Percentiles rank a stretch among this genome's conserved stretches.
Conservation (phyloP, 1,140 invertebrate species). For the Atopsyche davidsoni region DNA sequence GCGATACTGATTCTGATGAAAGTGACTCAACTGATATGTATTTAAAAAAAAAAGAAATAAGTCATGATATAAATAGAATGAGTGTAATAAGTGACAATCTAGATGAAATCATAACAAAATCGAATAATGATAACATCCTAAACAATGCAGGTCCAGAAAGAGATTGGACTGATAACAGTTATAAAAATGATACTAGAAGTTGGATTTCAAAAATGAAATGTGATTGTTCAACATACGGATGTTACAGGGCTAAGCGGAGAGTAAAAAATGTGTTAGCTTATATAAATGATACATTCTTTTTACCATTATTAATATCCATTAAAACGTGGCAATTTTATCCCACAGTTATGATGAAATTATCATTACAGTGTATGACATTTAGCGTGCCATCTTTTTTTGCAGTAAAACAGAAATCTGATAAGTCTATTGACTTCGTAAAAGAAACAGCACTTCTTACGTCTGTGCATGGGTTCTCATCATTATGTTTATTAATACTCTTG, state of each 20-base stretch:
- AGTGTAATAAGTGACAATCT: slow-evolving; percentile 45
- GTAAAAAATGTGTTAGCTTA: slow-evolving; percentile 37
- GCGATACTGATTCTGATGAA: slow-evolving; percentile 39
- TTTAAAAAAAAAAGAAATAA: slow-evolving; percentile 35
- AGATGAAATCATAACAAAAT: slow-evolving; percentile 42
- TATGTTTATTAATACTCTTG: slow-evolving; percentile 40
- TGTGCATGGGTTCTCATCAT: slow-evolving; percentile 42
- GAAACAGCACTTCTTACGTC: slow-evolving; percentile 42
- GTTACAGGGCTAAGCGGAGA: slow-evolving; percentile 39
- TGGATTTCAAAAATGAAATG: slow-evolving; percentile 1
- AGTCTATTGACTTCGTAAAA: too few relatives aligned
- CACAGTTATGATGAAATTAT: slow-evolving; percentile 38
- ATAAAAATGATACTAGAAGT: slow-evolving; percentile 2
- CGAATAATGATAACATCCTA: too few relatives aligned
- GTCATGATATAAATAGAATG: slow-evolving; percentile 43
- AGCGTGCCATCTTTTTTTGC: slow-evolving; percentile 37
- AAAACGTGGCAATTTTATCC: slow-evolving; percentile 45
- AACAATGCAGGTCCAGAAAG: too few relatives aligned
- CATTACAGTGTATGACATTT: slow-evolving; percentile 37
- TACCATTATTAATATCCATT: slow-evolving; percentile 41
- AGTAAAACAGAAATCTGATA: too few relatives aligned
- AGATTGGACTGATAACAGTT: background rate
- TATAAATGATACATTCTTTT: slow-evolving; percentile 44
- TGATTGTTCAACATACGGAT: slow-evolving; percentile 34
- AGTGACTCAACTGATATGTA: slow-evolving; percentile 34